Conservation (phyloP, 1,140 invertebrate genomes). For the Battus philenor region DNA sequence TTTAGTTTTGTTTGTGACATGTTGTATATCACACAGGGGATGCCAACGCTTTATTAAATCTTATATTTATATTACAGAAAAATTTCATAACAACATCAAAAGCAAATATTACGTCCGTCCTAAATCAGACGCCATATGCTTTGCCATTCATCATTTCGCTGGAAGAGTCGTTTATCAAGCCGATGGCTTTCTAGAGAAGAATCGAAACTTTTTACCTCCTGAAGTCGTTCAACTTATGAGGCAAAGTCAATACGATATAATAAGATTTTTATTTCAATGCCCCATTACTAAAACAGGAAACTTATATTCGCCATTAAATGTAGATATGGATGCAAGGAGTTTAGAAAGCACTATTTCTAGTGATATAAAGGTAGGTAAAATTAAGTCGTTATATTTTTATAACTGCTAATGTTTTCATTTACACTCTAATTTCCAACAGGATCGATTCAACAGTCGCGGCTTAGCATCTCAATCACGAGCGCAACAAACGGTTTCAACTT, state of each 20-base stretch:
- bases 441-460: slow-evolving; percentile 78
- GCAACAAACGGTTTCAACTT: slow-evolving; percentile 90
- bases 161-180: slow-evolving; percentile 88
- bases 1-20: too few species aligned
- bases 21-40: too few species aligned
- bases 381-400: slow-evolving; percentile 6
- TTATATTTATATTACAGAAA: slow-evolving; percentile 78
- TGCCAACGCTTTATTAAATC: too few species aligned
- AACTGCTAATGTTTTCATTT: slow-evolving; percentile 8
- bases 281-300: slow-evolving; percentile 89
- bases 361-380: slow-evolving; percentile 48
- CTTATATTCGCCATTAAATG: slow-evolving; percentile 79
- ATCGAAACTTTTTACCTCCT: slow-evolving; percentile 87
- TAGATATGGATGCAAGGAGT: slow-evolving; percentile 69
- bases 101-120: slow-evolving; percentile 86
- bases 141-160: slow-evolving; percentile 86
- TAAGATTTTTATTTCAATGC: slow-evolving; percentile 87
- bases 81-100: slow-evolving; percentile 88
- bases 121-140: slow-evolving; percentile 85
- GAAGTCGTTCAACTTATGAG: slow-evolving; percentile 88
- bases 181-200: slow-evolving; percentile 88
- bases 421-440: slow-evolving; percentile 28
- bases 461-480: slow-evolving; percentile 88
- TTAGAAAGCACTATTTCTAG: slow-evolving; percentile 56
- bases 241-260: slow-evolving; percentile 83